phyloP scores from a whole-genome alignment of 2,797 vertebrate species.

The Ptychadena robeensis region DNA sequence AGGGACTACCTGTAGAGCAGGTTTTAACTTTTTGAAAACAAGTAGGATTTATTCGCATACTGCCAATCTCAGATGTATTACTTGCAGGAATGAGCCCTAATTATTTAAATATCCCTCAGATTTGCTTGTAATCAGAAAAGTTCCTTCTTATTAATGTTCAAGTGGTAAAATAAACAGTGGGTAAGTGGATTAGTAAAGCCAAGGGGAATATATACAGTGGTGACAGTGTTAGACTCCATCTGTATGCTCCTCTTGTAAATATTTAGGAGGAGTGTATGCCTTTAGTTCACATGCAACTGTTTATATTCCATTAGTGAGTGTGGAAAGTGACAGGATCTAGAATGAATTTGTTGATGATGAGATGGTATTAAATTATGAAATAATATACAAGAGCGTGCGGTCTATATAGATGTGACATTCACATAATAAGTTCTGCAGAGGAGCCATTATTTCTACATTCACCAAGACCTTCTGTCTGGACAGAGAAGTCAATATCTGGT shows the following conservation, averaged over 20 bases:
- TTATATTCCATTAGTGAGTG: constrained; percentile 39
- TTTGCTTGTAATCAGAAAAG: constrained; percentile 11
- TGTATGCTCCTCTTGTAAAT: constrained; percentile 45
- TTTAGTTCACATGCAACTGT: constrained; percentile 20
- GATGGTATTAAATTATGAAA: constrained; percentile 32
- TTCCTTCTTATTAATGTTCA: constrained; percentile 7
- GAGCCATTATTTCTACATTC: not conserved
- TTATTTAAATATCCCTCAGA: not conserved
- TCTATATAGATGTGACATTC: constrained; percentile 22
- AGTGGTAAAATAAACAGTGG: constrained; percentile 41
- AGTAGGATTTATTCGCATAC: not conserved
- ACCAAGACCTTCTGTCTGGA: not conserved
- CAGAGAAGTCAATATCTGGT: not conserved
- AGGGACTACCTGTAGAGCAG: too few species aligned
- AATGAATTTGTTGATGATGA: constrained; percentile 28
- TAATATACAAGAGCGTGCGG: constrained; percentile 18
- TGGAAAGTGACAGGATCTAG: constrained; percentile 40
- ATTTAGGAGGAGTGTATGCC: constrained; percentile 35
- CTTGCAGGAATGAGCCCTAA: not conserved
- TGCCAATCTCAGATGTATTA: not conserved
- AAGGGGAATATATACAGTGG: constrained; percentile 17
- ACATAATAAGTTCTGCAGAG: not conserved
- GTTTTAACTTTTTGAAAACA: not conserved
- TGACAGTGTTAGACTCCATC: constrained; percentile 30
- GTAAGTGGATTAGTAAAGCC: constrained; percentile 43